Percentiles rank a stretch among this genome's conserved stretches.
These are phyloP conservation scores for Oikopleura vanhoeffeni DNA, from an alignment of 23 tunicate genomes.

Conservation along the genomic window DNA sequence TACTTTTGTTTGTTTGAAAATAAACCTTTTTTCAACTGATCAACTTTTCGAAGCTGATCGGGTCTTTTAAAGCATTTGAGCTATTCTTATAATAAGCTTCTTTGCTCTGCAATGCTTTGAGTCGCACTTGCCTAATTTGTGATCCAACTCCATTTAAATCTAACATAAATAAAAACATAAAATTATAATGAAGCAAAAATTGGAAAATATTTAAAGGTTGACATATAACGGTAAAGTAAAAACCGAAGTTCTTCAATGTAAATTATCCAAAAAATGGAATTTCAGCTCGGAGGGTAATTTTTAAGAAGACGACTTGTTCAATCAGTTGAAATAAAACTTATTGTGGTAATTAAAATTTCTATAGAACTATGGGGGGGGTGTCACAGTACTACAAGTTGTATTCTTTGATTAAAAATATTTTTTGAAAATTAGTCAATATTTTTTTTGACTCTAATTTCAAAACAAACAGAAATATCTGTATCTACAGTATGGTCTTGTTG, in stretches of 20 bases:
- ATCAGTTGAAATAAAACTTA: too few relatives aligned
- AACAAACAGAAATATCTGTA: too few relatives aligned
- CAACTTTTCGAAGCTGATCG: constrained; percentile 87
- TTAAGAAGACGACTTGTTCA: too few relatives aligned
- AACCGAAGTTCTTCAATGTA: background rate
- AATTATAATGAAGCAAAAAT: background rate
- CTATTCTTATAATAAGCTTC: constrained; percentile 53
- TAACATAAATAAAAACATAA: background rate
- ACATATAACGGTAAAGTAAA: background rate
- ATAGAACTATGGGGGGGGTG: too few relatives aligned
- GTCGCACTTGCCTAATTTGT: background rate
- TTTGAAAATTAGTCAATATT: too few relatives aligned
- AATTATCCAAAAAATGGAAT: background rate
- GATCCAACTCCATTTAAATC: background rate
- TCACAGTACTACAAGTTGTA: too few relatives aligned
- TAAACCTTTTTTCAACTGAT: constrained; percentile 33
- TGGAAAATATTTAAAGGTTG: background rate
- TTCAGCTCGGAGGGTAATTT: background rate
- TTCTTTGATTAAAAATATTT: too few relatives aligned
- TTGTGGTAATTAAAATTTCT: too few relatives aligned
- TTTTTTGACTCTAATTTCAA: too few relatives aligned
- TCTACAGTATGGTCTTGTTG: too few relatives aligned
- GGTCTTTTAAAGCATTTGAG: constrained; percentile 48
- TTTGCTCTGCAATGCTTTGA: constrained; percentile 43
- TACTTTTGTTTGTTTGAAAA: too few relatives aligned